Evolutionary conservation across 2,888 invertebrate genomes (phyloP).

Genomic region (Acholoe squamosa): DNA sequence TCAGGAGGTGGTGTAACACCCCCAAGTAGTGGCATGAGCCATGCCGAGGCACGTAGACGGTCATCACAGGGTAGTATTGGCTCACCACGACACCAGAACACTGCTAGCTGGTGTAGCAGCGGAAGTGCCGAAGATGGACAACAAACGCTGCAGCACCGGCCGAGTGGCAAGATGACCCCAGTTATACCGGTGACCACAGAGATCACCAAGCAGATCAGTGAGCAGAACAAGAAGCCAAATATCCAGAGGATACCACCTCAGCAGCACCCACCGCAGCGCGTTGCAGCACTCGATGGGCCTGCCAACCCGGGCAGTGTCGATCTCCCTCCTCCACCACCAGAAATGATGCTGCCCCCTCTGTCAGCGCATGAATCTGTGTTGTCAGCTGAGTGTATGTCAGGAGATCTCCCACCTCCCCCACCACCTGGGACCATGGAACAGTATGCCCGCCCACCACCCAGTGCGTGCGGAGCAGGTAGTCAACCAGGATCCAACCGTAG

Average conservation of each 20-base stretch:
- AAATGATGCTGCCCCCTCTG: constrained; percentile 12
- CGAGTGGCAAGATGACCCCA: constrained; percentile 63
- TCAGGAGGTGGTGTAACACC: not conserved
- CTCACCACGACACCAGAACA: constrained; percentile 34
- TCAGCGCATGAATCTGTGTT: constrained; percentile 47
- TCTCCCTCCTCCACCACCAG: constrained; percentile 54
- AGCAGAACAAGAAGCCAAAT: constrained; percentile 48
- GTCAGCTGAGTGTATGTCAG: constrained; percentile 3
- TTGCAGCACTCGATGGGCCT: constrained; percentile 5
- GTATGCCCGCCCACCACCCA: constrained; percentile 34
- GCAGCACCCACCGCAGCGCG: constrained; percentile 57
- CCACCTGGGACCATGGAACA: constrained; percentile 40
- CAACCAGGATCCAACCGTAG: constrained; percentile 50
- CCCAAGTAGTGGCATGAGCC: not conserved
- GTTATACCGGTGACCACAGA: constrained; percentile 67
- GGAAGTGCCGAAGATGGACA: not conserved
- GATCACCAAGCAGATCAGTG: constrained; percentile 65
- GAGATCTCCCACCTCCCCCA: constrained; percentile 57
- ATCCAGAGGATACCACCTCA: constrained; percentile 48
- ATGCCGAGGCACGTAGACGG: not conserved
- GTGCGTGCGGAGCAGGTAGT: not conserved
- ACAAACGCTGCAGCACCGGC: constrained; percentile 23
- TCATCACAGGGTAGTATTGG: constrained; percentile 15
- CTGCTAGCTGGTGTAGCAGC: not conserved
- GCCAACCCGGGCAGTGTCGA: constrained; percentile 35